These are phyloP conservation scores for Drosophila macrospina DNA, from an alignment of 2,888 invertebrate species.

Conservation along the genomic window DNA sequence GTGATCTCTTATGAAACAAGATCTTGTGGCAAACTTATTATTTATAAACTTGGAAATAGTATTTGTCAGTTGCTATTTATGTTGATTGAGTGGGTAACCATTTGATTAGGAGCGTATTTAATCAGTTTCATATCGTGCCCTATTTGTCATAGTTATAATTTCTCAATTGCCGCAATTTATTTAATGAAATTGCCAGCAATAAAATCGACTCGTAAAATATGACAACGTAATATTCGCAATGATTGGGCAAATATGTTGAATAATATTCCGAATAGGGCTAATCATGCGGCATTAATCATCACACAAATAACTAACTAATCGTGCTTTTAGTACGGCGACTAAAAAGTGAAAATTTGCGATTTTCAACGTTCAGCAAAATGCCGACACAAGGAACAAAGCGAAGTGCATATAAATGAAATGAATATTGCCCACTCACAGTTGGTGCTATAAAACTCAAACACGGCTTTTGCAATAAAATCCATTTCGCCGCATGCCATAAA, in stretches of 20 bases:
- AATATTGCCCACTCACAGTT: conserved; percentile 74
- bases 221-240: conserved; percentile 49
- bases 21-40: neutral
- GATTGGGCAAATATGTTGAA: conserved; percentile 27
- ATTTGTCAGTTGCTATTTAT: conserved; percentile 3
- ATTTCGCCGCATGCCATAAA: conserved; percentile 82
- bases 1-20: neutral
- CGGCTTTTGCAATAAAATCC: conserved; percentile 82
- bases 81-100: conserved; percentile 1
- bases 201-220: conserved; percentile 54
- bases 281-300: conserved; percentile 51
- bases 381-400: conserved; percentile 43
- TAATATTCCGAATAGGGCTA: conserved; percentile 18
- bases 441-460: conserved; percentile 75
- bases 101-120: conserved; percentile 32
- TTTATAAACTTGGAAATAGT: neutral
- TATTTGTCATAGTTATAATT: conserved; percentile 40
- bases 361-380: conserved; percentile 29
- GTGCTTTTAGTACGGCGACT: conserved; percentile 31
- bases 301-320: conserved; percentile 39
- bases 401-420: conserved; percentile 78
- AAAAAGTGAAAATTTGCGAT: conserved; percentile 74
- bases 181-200: conserved; percentile 53
- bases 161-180: conserved; percentile 50
- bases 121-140: conserved; percentile 28